A percentile compares a stretch with the other conserved stretches of the same genome.
These are phyloP conservation scores for Alitta virens DNA, from an alignment of 2,888 invertebrate genomes.

Conservation along the genomic window DNA sequence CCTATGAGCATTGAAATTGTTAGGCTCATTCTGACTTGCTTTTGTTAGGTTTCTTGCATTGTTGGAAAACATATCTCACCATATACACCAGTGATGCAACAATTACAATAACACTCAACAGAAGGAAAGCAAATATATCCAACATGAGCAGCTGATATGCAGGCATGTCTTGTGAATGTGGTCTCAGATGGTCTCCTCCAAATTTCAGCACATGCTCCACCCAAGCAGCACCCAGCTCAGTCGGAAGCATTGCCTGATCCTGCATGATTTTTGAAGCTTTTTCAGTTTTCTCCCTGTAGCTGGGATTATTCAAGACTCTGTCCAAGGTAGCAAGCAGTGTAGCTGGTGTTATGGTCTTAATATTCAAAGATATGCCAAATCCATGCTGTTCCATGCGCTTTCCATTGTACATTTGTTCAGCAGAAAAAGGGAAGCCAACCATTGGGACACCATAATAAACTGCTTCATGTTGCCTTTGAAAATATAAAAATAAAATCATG, in stretches of 20 bases:
- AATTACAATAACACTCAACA: background rate
- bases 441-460: slow-evolving; percentile 2
- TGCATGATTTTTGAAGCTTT: background rate
- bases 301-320: background rate
- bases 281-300: background rate
- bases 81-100: background rate
- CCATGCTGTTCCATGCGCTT: background rate
- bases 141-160: background rate
- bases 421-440: background rate
- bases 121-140: background rate
- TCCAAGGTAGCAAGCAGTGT: background rate
- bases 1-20: no score
- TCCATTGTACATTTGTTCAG: background rate
- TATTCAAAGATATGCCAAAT: background rate
- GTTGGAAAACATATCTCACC: background rate
- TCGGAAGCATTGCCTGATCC: background rate
- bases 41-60: no score
- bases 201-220: slow-evolving; percentile 5
- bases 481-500: no score
- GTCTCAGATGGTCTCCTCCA: background rate
- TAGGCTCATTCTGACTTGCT: no score
- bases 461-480: background rate
- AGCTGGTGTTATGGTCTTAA: background rate
- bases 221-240: background rate
- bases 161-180: background rate